Conservation (phyloP, 1,140 invertebrate genomes). For the Drosophila ambigua region DNA sequence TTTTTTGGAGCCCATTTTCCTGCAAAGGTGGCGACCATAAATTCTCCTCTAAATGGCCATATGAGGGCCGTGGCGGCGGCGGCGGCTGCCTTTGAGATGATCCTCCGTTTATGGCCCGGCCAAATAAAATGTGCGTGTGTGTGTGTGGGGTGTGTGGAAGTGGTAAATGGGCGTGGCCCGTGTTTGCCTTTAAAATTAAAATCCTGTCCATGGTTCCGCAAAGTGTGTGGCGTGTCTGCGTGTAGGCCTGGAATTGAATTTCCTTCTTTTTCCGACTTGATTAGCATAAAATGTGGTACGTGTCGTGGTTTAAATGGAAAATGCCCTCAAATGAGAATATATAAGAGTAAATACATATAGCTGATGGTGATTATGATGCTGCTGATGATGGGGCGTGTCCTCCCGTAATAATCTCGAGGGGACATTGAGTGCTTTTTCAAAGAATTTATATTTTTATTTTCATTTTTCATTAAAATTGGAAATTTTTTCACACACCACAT, state of each 20-base stretch:
- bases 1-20: slow-evolving; percentile 41
- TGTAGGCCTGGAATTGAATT: slow-evolving; percentile 54
- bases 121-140: slow-evolving; percentile 50
- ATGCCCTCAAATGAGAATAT: neutral
- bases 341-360: slow-evolving; percentile 3
- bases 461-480: slow-evolving; percentile 72
- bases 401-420: slow-evolving; percentile 24
- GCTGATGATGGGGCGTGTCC: neutral
- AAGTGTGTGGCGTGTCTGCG: slow-evolving; percentile 9
- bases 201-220: slow-evolving; percentile 26
- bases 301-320: slow-evolving; percentile 37
- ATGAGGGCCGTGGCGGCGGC: slow-evolving; percentile 32
- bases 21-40: slow-evolving; percentile 60
- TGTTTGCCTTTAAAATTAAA: slow-evolving; percentile 71
- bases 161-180: neutral
- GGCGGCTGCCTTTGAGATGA: slow-evolving; percentile 43
- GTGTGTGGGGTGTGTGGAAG: neutral
- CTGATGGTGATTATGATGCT: slow-evolving; percentile 3
- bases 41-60: slow-evolving; percentile 69
- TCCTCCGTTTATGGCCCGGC: slow-evolving; percentile 66
- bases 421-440: slow-evolving; percentile 51
- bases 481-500: slow-evolving; percentile 71
- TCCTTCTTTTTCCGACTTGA: slow-evolving; percentile 38
- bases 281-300: slow-evolving; percentile 66
- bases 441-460: slow-evolving; percentile 70